A percentile compares a stretch with the other conserved stretches of the same genome.
phyloP scores from a whole-genome alignment of 2,888 invertebrate species.

The Eledona agricola region DNA sequence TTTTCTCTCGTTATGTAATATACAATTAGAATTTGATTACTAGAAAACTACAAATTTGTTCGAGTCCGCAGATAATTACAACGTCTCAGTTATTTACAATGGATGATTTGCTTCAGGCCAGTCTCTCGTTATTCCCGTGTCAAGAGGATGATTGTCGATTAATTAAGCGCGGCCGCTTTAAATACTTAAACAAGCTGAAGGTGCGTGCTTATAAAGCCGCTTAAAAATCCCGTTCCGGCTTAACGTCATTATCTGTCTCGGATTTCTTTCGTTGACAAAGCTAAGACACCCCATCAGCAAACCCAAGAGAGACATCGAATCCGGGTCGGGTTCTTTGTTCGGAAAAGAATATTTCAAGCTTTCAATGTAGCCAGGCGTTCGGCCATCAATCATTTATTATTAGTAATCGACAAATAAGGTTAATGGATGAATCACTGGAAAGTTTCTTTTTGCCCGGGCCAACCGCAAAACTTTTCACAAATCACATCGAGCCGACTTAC shows the following conservation, averaged over 20 bases:
- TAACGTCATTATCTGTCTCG: constrained; percentile 32
- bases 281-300: constrained; percentile 8
- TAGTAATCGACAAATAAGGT: constrained; percentile 49
- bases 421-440: constrained; percentile 49
- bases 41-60: too few relatives aligned
- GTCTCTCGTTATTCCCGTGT: too few relatives aligned
- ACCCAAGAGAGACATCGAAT: constrained; percentile 12
- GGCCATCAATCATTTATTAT: constrained; percentile 50
- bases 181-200: constrained; percentile 7
- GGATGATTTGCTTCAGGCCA: too few relatives aligned
- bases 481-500: constrained; percentile 24
- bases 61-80: too few relatives aligned
- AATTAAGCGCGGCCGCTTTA: constrained; percentile 8
- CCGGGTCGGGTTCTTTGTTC: constrained; percentile 12
- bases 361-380: constrained; percentile 42
- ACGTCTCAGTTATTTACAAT: too few relatives aligned
- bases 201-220: constrained; percentile 19
- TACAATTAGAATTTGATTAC: too few relatives aligned
- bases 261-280: constrained; percentile 14
- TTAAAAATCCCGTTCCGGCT: constrained; percentile 31
- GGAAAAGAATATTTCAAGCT: constrained; percentile 42
- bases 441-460: constrained; percentile 40
- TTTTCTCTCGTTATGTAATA: too few relatives aligned
- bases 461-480: constrained; percentile 36
- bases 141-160: too few relatives aligned